Evolutionary conservation across 1,140 invertebrate genomes (phyloP), one percentile per base, ranked within the genome.

Genomic region (Philotrypesis tridentata): DNA sequence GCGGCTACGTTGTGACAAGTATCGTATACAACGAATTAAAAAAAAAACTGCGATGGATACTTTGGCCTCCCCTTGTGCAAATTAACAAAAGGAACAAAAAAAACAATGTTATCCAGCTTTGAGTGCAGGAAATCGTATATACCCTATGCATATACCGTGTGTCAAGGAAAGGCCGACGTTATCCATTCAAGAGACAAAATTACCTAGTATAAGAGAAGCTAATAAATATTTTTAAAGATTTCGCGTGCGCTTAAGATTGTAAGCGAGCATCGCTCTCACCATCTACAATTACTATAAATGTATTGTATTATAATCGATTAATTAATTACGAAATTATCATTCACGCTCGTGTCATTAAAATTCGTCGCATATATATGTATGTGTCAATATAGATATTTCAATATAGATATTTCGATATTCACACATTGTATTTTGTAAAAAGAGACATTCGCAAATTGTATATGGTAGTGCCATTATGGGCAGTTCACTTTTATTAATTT

Each of bases 131-230:
- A 27, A 61, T 31, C 11, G 23, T 85, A 37, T 81, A 84, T n/a
- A n/a, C n/a, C n/a, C n/a, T n/a, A n/a, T 48, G 67, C 61, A 78
- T 37, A 37, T 37, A n/a, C 33, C 37, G 61, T 31, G 71, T 82
- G 73, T 87, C 85, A 91, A 91, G 90, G 89, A 85, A 87, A 91
- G 91, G 90, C 88, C 88, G 90, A 92, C 86, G 90, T 88, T 90
- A 88, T 89, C 87, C 89, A 91, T 90, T 89, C 12, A 55, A 82
- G 27, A 23, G 17, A 71, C 60, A 21, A 78, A 82, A 82, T 82
- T 79, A 33, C n/a, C 11, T 77, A 77, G 48, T 72, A 43, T 82
- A 71, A 77, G 61, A 23, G 27, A 40, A 48, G 37, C 21, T 17
- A 71, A 63, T 71, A 27, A 33, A 27, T 21, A 55, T n/a, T 55